A percentile compares a stretch with the other conserved stretches of the same genome.
These are phyloP conservation scores for Caenorhabditis doughertyi DNA, from an alignment of 2,888 invertebrate species.

Conservation along the genomic window DNA sequence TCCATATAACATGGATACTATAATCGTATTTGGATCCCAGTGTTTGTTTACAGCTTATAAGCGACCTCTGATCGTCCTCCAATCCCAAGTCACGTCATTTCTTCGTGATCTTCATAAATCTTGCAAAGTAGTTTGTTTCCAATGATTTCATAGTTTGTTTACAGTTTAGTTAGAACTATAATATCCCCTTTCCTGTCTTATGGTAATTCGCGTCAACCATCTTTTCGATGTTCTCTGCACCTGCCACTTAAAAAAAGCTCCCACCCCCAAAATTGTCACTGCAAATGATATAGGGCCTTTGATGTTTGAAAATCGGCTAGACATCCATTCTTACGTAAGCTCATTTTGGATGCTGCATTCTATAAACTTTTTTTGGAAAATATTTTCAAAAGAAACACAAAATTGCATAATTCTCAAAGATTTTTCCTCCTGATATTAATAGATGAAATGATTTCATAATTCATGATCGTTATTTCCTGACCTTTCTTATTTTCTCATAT, in stretches of 20 bases:
- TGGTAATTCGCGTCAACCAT: not conserved
- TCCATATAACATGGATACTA: no score
- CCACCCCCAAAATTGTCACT: not conserved
- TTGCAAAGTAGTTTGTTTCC: not conserved
- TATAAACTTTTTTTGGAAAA: no score
- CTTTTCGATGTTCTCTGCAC: constrained; percentile 7
- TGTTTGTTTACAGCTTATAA: no score
- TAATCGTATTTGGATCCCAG: no score
- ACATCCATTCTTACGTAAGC: no score
- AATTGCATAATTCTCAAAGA: no score
- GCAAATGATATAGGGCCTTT: not conserved
- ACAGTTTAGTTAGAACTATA: not conserved
- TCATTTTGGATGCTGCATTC: no score
- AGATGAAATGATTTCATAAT: not conserved
- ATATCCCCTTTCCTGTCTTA: not conserved
- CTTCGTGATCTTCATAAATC: not conserved
- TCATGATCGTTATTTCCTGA: not conserved
- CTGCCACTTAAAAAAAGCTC: not conserved
- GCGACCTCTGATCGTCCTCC: no score
- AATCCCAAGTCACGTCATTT: not conserved
- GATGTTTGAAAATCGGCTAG: not conserved
- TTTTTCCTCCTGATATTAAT: not conserved
- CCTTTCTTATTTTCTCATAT: not conserved
- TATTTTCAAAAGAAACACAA: no score
- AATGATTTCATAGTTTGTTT: constrained; percentile 22